Base-by-base conservation (phyloP, 2,888 invertebrate genomes). In the Ochropleura plecta region DNA sequence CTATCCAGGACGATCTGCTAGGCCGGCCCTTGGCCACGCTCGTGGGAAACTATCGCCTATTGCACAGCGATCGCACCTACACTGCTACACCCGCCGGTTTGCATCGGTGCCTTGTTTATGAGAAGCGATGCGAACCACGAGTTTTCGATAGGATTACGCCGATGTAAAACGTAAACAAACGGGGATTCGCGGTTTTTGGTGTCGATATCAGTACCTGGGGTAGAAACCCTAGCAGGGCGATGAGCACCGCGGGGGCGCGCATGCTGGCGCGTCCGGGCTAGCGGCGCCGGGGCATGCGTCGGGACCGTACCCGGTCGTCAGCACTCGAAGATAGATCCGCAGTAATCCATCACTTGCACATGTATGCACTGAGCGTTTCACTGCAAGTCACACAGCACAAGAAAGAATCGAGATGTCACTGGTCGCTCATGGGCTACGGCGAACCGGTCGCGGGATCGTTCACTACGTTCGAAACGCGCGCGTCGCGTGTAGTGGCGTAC, bases 151-250 rank as follows among this genome's bases (percentile, higher is more conserved):
- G 86, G 86, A 86, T 89, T 91, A 87, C 86, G 86, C 69, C 82
- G 82, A 84, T 90, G 90, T 86, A 89, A 90, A 91, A 91, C 85
- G 91, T 95, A 94, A 94, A 94, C 94, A 94, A 93, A 92, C 91
- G 79, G 91, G 93, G 92, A 91, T 93, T 94, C 91, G 94, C 93
- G 94, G 93, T 94, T 94, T 93, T 87, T 78, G 91, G 92, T 92
- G 91, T 93, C 93, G 89, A 90, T 92, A 89, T 92, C 93, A 89
- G 94, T 96, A 96, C 96, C 96, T 96, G 96, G 95, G 96, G 96
- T 89, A 96, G 96, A 94, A 96, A 95, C 96, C 96, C 96, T 95
- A 96, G 93, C 94, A 96, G 96, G 96, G 96, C 96, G 92, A 96
- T 88, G 92, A 96, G 94, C 96, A 96, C 94, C 95, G 96, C 94